Percentiles rank a stretch among this genome's conserved stretches.
phyloP scores from a whole-genome alignment of 2,113 vertebrate species.

The Corythornis cristatus region DNA sequence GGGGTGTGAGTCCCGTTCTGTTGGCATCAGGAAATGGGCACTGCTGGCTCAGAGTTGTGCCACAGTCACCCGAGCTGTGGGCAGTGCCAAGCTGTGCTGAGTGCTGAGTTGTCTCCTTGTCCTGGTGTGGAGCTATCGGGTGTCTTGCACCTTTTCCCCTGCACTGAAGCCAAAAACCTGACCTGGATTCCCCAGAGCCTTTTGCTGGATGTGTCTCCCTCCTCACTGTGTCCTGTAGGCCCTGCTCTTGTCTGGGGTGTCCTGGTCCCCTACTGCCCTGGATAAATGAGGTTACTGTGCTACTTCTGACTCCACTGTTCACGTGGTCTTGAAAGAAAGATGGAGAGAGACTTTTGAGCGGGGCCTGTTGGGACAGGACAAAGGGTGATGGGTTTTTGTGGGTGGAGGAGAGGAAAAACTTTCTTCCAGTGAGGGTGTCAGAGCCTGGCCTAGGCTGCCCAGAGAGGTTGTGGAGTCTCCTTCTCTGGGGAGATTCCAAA shows the following conservation, averaged over 20 bases:
- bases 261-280: constrained; percentile 2
- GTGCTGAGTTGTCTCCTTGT: neutral
- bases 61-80: neutral
- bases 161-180: neutral
- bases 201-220: neutral
- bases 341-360: neutral
- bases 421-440: neutral
- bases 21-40: neutral
- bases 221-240: neutral
- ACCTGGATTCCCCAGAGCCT: neutral
- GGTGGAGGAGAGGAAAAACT: neutral
- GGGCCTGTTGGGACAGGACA: neutral
- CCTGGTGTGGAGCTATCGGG: neutral
- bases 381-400: neutral
- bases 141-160: neutral
- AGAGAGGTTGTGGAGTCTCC: neutral
- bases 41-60: neutral
- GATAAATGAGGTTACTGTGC: neutral
- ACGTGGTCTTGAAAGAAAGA: neutral
- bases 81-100: neutral
- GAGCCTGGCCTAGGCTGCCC: neutral
- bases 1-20: fast-evolving
- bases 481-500: neutral
- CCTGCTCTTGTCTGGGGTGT: neutral
- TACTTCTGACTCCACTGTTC: neutral